Evolutionary conservation across 1,140 invertebrate genomes (phyloP).

Genomic region (Cataglyphis hispanica): DNA sequence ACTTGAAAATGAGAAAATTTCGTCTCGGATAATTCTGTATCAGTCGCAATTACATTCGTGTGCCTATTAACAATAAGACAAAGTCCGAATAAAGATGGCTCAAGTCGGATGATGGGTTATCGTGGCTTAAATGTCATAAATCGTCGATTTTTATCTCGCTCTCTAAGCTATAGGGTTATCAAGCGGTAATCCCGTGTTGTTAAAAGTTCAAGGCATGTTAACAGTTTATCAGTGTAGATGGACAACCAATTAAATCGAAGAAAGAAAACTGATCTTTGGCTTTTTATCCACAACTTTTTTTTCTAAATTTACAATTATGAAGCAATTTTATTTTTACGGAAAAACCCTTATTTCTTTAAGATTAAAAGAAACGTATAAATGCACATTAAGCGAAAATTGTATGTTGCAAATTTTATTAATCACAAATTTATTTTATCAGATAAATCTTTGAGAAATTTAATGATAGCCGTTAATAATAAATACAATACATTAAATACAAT

Average conservation of each 20-base stretch:
- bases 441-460: neutral
- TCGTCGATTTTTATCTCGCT: slow-evolving; percentile 56
- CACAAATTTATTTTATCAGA: neutral
- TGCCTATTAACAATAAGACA: neutral
- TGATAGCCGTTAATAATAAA: neutral
- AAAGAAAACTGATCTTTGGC: slow-evolving; percentile 9
- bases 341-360: neutral
- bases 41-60: too few relatives aligned
- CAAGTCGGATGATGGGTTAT: slow-evolving; percentile 22
- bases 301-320: neutral
- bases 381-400: neutral
- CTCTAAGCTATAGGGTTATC: slow-evolving; percentile 63
- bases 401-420: neutral
- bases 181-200: slow-evolving; percentile 5
- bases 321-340: neutral
- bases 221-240: slow-evolving; percentile 58
- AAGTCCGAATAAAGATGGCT: neutral
- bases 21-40: too few relatives aligned
- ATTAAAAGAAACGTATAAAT: neutral
- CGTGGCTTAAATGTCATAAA: slow-evolving; percentile 1
- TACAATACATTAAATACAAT: neutral
- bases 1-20: too few relatives aligned
- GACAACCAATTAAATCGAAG: neutral
- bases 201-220: slow-evolving; percentile 35
- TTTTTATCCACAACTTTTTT: neutral